These are phyloP conservation scores for human DNA, from an alignment of 2,113 vertebrate species.

Conservation along the genomic window GRCh38 chr9:103747501-103748000, in stretches of 20 bases:
- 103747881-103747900: conserved; percentile 55
- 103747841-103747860: conserved; percentile 54
- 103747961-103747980: conserved; percentile 35
- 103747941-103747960: conserved; percentile 45
- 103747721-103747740: not conserved
- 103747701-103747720: not conserved
- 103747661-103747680: not conserved
- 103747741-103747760: conserved; percentile 9
- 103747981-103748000: conserved; percentile 37
- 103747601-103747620: not conserved
- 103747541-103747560: not conserved
- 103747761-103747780: not conserved
- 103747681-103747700: not conserved
- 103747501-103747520: not conserved
- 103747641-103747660: not conserved
- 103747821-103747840: conserved; percentile 57
- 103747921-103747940: conserved; percentile 36
- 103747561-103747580: not conserved
- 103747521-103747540: not conserved
- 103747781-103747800: not conserved
- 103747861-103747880: conserved; percentile 53
- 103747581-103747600: not conserved
- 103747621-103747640: not conserved
- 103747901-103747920: not conserved
- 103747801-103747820: conserved; percentile 18